A percentile compares a stretch with the other conserved stretches of the same genome.
These are phyloP conservation scores for Barbus barbus DNA, from an alignment of 2,113 vertebrate species.

Conservation along the genomic window DNA sequence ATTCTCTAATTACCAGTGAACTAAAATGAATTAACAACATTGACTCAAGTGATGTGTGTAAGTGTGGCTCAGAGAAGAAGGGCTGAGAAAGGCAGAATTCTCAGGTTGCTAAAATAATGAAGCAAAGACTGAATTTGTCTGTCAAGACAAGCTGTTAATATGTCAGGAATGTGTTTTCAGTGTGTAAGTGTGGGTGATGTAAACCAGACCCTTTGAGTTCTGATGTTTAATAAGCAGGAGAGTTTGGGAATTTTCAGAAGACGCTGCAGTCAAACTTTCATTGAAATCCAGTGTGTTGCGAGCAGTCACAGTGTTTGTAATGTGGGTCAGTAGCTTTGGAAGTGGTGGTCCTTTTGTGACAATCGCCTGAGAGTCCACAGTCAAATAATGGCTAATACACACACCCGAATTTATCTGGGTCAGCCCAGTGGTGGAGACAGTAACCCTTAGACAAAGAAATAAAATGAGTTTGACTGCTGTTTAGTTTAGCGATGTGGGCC, in stretches of 20 bases:
- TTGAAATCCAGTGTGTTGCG: constrained; percentile 4
- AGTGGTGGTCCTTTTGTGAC: constrained; percentile 37
- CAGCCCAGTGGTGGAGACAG: constrained; percentile 44
- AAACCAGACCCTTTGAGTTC: constrained; percentile 8
- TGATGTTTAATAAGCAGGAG: background rate
- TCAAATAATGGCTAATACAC: constrained; percentile 37
- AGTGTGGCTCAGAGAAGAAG: background rate
- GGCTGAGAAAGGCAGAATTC: background rate
- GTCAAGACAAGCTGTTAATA: background rate
- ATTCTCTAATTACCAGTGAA: background rate
- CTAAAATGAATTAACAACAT: constrained; percentile 34
- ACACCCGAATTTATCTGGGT: constrained; percentile 45
- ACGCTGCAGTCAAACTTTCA: background rate
- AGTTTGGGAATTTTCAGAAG: background rate
- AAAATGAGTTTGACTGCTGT: constrained; percentile 34
- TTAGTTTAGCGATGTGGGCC: background rate
- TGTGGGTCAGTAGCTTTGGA: constrained; percentile 51
- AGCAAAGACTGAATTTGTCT: constrained; percentile 3
- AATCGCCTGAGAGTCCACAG: constrained; percentile 39
- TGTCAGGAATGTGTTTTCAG: background rate
- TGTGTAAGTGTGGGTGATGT: constrained; percentile 4
- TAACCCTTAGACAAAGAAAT: constrained; percentile 50
- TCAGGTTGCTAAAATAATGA: constrained; percentile 12
- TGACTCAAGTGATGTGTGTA: background rate
- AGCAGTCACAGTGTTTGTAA: constrained; percentile 40